Percentiles rank a stretch among this genome's conserved stretches.
These are phyloP conservation scores for Molorchus minor DNA, from an alignment of 2,888 invertebrate genomes.

Conservation along the genomic window DNA sequence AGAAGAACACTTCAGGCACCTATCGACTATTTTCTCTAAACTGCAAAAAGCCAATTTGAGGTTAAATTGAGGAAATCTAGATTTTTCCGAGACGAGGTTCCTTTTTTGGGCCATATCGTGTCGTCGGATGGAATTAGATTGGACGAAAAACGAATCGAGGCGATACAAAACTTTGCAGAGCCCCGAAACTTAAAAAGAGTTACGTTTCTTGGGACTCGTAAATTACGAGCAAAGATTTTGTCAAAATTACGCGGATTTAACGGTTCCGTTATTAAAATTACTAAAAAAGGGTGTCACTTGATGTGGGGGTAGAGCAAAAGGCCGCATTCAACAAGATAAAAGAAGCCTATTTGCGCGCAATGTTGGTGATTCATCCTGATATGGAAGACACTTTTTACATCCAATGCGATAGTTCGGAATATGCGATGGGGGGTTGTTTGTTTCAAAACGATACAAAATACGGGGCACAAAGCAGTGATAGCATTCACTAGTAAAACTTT, in stretches of 20 bases:
- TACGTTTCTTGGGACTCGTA: background rate
- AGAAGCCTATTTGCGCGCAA: slow-evolving; percentile 17
- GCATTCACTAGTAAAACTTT: slow-evolving; percentile 27
- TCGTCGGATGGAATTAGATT: background rate
- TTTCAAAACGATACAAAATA: slow-evolving; percentile 8
- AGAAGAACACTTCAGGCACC: slow-evolving; percentile 2
- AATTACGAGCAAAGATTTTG: too few species aligned
- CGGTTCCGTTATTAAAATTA: slow-evolving; percentile 12
- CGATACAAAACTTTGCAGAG: background rate
- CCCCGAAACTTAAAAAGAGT: too few species aligned
- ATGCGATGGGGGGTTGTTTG: slow-evolving; percentile 10
- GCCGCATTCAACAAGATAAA: slow-evolving; percentile 28
- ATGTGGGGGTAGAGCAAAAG: slow-evolving; percentile 16
- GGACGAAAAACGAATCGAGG: background rate
- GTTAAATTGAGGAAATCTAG: background rate
- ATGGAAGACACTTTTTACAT: slow-evolving; percentile 14
- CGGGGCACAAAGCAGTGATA: slow-evolving; percentile 11
- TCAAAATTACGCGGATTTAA: slow-evolving; percentile 16
- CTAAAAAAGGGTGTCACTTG: slow-evolving; percentile 26
- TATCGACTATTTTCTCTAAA: background rate
- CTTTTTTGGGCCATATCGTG: background rate
- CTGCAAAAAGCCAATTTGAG: background rate
- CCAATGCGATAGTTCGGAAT: slow-evolving; percentile 12
- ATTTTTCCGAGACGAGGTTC: background rate
- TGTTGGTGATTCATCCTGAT: slow-evolving; percentile 27